Evolutionary conservation across 2,797 vertebrate genomes (phyloP), one percentile per base, ranked within the genome.

Genomic region (Ctenopoma multispine): DNA sequence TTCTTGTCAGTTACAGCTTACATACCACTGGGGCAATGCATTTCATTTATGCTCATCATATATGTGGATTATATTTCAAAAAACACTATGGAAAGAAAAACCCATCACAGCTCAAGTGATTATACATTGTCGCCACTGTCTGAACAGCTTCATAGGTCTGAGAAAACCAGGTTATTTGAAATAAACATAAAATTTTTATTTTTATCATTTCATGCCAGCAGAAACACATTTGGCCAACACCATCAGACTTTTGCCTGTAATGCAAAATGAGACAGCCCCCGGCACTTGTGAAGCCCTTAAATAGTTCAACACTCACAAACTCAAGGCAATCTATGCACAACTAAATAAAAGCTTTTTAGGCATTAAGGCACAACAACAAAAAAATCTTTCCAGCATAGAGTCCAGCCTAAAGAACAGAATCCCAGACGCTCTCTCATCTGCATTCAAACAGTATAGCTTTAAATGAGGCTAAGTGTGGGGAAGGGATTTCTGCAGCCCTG

Each of bases 401-500:
- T 18, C 41, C 12, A 40, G 12, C 12, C 36, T 11, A 15, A 43
- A 43, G 15, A 17, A 44, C 67, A 62, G 53, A 27, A 58, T 24
- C 43, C 61, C 47, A 10, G 27, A 78, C 68, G 54, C 69, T 63
- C 12, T 76, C 76, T 82, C 67, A 77, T 89, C 64, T 87, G 83
- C 75, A 85, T 83, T 84, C 74, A 67, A 44, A 29, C 9, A 2
- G 63, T 72, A 82, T 59, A 4, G 63, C 62, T 64, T 74, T 77
- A 78, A 87, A 77, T 34, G 65, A 63, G 69, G 67, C 38, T 53
- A 73, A 75, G 65, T 70, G 80, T 48, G 47, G 20, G 56, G 74
- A 66, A 71, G 71, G 84, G 79, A 72, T 72, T 88, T 79, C 49
- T 70, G 83, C 78, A 82, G 81, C 61, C 66, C 59, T 65, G 63